These are phyloP conservation scores for Drosophila quinaria DNA, from an alignment of 2,888 invertebrate genomes.

Conservation along the genomic window DNA sequence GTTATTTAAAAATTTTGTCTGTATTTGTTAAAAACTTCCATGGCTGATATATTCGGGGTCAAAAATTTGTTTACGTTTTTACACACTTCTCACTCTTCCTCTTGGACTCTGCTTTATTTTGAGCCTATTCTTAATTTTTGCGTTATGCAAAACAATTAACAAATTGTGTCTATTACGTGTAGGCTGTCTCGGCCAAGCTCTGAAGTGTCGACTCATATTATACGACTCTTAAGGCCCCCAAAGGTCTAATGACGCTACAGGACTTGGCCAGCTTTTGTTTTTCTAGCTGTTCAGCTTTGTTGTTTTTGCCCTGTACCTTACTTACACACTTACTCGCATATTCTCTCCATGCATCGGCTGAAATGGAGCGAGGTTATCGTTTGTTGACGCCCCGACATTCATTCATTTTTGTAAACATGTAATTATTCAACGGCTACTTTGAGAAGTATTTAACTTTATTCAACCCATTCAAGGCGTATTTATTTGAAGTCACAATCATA, in stretches of 20 bases:
- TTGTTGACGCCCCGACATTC: conserved; percentile 35
- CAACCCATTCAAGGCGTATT: background rate
- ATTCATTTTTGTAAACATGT: conserved; percentile 52
- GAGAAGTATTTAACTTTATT: conserved; percentile 4
- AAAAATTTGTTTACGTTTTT: background rate
- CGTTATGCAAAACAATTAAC: conserved; percentile 13
- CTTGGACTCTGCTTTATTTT: too few relatives aligned
- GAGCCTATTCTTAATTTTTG: background rate
- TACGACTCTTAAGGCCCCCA: background rate
- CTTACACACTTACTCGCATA: background rate
- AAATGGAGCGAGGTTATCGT: conserved; percentile 42
- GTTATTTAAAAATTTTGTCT: background rate
- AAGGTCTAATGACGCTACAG: conserved; percentile 27
- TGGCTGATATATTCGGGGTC: too few relatives aligned
- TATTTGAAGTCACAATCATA: background rate
- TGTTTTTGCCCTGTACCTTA: conserved; percentile 5
- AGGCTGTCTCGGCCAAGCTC: conserved; percentile 12
- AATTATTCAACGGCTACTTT: conserved; percentile 60
- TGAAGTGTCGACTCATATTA: conserved; percentile 20
- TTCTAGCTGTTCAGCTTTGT: conserved; percentile 16
- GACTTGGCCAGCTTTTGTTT: conserved; percentile 15
- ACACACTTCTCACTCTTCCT: background rate
- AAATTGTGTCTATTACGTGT: conserved; percentile 36
- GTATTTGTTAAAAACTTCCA: too few relatives aligned
- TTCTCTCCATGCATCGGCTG: background rate